Evolutionary conservation across 1,140 invertebrate species (phyloP).

Genomic region (Atta texana): DNA sequence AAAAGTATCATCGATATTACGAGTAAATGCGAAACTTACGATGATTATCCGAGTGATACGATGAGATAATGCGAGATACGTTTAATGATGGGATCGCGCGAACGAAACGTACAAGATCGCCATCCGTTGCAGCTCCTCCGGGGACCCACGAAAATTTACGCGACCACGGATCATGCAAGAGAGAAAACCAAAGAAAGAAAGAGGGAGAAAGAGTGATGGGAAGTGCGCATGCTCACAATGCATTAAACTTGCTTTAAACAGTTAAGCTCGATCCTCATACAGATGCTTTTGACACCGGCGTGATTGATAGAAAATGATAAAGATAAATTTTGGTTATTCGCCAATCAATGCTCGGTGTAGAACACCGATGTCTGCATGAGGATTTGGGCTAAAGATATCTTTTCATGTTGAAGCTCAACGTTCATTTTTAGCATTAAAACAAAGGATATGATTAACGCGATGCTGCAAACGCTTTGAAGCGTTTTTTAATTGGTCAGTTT

Average conservation of each 20-base stretch:
- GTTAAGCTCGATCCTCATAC: too few relatives aligned
- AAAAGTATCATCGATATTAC: background rate
- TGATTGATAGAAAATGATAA: too few relatives aligned
- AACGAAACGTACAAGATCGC: background rate
- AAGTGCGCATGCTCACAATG: background rate
- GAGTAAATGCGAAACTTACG: background rate
- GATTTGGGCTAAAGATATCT: too few relatives aligned
- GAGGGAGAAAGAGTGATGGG: background rate
- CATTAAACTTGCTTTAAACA: background rate
- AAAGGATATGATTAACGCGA: too few relatives aligned
- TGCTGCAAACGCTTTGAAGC: too few relatives aligned
- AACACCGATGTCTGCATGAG: too few relatives aligned
- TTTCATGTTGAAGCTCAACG: too few relatives aligned
- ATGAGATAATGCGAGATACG: background rate
- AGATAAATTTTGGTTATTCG: too few relatives aligned
- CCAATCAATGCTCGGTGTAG: too few relatives aligned
- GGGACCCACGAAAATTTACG: conserved; percentile 37
- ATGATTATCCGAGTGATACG: background rate
- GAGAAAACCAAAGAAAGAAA: background rate
- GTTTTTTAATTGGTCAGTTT: too few relatives aligned
- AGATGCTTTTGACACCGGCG: too few relatives aligned
- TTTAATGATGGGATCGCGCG: background rate
- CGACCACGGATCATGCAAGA: background rate
- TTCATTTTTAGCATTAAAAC: too few relatives aligned
- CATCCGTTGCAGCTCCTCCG: background rate